Percentiles rank a stretch among this genome's conserved stretches.
phyloP scores from a whole-genome alignment of 2,113 vertebrate genomes.

The Perca flavescens region DNA sequence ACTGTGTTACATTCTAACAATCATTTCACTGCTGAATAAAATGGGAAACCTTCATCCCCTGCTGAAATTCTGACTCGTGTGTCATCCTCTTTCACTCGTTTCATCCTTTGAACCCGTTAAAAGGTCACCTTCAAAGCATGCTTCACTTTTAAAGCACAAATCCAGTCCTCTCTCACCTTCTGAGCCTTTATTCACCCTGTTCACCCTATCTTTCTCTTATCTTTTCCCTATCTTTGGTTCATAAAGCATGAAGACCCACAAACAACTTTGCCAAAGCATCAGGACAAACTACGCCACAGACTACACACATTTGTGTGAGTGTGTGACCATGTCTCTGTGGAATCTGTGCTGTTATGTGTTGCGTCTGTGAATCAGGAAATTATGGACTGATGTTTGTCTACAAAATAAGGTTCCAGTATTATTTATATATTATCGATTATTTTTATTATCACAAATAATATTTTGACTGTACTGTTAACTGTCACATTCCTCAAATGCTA shows the following conservation, averaged over 20 bases:
- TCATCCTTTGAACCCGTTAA: conserved; percentile 61
- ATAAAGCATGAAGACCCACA: neutral
- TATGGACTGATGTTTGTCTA: neutral
- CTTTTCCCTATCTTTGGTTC: no score
- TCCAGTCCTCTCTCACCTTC: neutral
- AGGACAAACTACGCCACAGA: neutral
- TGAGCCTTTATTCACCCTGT: conserved; percentile 2
- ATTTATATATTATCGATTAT: neutral
- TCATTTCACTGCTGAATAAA: neutral
- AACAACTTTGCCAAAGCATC: neutral
- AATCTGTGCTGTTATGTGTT: neutral
- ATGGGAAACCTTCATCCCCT: neutral
- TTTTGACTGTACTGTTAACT: neutral
- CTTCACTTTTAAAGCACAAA: conserved; percentile 53
- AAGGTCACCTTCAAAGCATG: conserved; percentile 79
- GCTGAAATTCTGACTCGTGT: conserved; percentile 9
- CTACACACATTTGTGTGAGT: neutral
- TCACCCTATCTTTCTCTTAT: neutral
- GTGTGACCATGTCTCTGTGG: neutral
- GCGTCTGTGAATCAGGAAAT: neutral
- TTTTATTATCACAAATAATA: no score
- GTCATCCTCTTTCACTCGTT: conserved; percentile 14
- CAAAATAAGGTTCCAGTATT: neutral
- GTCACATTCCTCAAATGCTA: no score
- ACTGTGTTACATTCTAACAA: neutral